These are phyloP conservation scores for Leptopilina drosophilae DNA, from an alignment of 2,888 invertebrate genomes.

Conservation along the genomic window DNA sequence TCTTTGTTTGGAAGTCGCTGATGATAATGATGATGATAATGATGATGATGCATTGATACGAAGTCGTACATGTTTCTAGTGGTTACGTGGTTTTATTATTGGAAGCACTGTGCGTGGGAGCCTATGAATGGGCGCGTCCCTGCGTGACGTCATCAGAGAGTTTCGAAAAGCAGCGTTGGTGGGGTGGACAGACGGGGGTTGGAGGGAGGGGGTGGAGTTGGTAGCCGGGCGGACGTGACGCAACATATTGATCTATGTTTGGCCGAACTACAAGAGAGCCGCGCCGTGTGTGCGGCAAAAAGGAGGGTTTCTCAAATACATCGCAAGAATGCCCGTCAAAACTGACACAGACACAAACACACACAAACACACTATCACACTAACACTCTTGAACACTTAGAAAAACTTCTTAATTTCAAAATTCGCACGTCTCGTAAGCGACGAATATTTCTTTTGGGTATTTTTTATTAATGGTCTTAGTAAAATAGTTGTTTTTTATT, in stretches of 20 bases:
- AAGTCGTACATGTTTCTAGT: conserved; percentile 47
- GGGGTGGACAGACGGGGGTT: conserved; percentile 46
- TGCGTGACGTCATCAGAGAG: conserved; percentile 71
- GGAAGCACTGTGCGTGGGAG: conserved; percentile 64
- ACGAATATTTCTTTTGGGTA: background rate
- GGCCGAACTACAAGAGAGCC: conserved; percentile 43
- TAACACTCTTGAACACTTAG: no score
- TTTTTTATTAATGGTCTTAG: no score
- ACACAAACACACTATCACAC: no score
- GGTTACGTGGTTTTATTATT: conserved; percentile 56
- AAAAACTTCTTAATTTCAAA: conserved; percentile 12
- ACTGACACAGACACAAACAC: background rate
- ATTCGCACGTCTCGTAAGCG: background rate
- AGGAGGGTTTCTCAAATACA: conserved; percentile 14
- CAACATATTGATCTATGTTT: conserved; percentile 76
- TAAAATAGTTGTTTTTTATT: no score
- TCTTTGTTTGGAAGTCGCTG: background rate
- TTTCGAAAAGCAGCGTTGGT: conserved; percentile 50
- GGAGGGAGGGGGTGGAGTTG: conserved; percentile 63
- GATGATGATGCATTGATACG: conserved; percentile 15
- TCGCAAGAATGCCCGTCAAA: conserved; percentile 15
- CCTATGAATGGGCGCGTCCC: conserved; percentile 75
- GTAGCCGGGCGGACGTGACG: conserved; percentile 72
- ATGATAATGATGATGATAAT: background rate
- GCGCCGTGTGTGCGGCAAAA: background rate